phyloP scores from a whole-genome alignment of 2,888 invertebrate species.

The Ectemnius cavifrons region DNA sequence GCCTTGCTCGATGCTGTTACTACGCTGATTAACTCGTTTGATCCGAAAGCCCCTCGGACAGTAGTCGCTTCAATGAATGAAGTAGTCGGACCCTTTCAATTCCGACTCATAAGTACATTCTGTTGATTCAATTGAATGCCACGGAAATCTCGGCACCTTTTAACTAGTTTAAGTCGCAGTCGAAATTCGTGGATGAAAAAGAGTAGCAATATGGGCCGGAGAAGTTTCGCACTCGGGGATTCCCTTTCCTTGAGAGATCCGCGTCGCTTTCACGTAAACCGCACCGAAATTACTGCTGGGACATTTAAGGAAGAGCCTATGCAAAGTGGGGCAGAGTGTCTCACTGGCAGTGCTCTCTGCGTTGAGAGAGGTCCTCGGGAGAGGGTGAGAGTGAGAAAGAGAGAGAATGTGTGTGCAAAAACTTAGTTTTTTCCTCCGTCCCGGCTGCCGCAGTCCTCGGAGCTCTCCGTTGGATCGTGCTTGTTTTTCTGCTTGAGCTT shows the following conservation, averaged over 20 bases:
- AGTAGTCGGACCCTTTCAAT: neutral
- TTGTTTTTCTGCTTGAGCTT: conserved; percentile 24
- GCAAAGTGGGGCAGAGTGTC: neutral
- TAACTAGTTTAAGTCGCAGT: too few relatives aligned
- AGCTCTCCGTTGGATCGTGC: conserved; percentile 2
- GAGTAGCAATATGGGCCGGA: neutral
- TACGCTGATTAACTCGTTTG: neutral
- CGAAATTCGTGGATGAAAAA: too few relatives aligned
- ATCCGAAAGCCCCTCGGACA: neutral
- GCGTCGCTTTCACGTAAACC: neutral
- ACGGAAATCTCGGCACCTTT: neutral
- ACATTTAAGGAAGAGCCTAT: neutral
- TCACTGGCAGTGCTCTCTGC: conserved; percentile 4
- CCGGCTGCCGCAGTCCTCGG: conserved; percentile 21
- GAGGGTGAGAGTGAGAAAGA: conserved; percentile 48
- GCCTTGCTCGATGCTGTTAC: conserved; percentile 8
- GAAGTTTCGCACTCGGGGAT: neutral
- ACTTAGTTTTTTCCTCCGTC: conserved; percentile 36
- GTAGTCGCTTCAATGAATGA: neutral
- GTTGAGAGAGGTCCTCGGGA: conserved; percentile 38
- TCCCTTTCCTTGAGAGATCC: neutral
- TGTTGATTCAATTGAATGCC: neutral
- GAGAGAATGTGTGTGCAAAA: conserved; percentile 47
- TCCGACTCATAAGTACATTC: neutral
- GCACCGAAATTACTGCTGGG: neutral